phyloP scores from a whole-genome alignment of 2,797 vertebrate genomes.

The Pitangus sulphuratus region DNA sequence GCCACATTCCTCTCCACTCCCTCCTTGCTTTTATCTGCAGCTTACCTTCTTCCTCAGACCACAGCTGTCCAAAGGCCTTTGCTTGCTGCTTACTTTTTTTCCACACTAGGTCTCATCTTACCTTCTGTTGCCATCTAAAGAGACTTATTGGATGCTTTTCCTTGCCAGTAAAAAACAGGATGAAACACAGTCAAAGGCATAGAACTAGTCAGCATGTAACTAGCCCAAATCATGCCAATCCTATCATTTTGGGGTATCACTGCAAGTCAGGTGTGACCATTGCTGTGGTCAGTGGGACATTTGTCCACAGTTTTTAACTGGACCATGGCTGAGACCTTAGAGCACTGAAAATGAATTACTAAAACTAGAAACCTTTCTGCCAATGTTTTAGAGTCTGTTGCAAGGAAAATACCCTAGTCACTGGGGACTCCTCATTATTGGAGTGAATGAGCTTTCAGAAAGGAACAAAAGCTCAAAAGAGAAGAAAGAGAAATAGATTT shows the following conservation, averaged over 20 bases:
- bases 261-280: not conserved
- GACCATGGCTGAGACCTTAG: not conserved
- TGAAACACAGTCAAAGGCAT: not conserved
- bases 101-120: not conserved
- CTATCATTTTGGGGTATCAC: not conserved
- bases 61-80: not conserved
- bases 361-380: not conserved
- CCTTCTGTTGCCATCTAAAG: not conserved
- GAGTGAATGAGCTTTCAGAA: not conserved
- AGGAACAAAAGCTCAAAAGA: not conserved
- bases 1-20: not conserved
- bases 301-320: not conserved
- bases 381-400: not conserved
- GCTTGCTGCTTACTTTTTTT: not conserved
- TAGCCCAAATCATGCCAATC: not conserved
- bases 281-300: not conserved
- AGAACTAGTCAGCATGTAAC: not conserved
- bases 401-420: not conserved
- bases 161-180: not conserved
- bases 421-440: not conserved
- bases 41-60: not conserved
- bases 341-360: not conserved
- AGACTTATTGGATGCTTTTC: not conserved
- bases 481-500: not conserved
- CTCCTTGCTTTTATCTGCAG: conserved; percentile 17